Base-by-base conservation (phyloP, 2,888 invertebrate genomes). In the Eudasyphora cyanicolor region DNA sequence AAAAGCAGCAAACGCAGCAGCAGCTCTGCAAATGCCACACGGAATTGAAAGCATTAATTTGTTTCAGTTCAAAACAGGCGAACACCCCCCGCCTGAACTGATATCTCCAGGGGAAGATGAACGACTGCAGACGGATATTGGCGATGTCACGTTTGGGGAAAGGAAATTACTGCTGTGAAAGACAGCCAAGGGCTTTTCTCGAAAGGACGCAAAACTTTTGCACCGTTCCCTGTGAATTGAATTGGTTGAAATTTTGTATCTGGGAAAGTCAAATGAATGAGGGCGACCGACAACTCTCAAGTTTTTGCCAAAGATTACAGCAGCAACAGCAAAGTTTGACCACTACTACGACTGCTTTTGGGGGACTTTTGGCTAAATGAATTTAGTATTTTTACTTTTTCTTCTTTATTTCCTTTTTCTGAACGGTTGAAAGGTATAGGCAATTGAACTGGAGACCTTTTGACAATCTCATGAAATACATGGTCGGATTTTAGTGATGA, bases 61-160 rank as follows among this genome's bases (percentile, higher is more conserved):
- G 10, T 35, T n/a, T 45, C 45, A 51, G n/a, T 5, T 6, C 51
- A 51, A 51, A 2, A 19, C 17, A 51, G 21, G 7, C 3, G 45
- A 32, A 14, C 45, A 19, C 51, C 51, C 51, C 19, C 51, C 51
- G 21, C 21, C 45, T 6, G n/a, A 45, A 5, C 45, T 45, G 45
- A 51, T 21, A 14, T 24, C 27, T 27, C 27, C 14, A 24, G 57
- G 57, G 57, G 1, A 24, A 57, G 14, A 45, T 5, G n/a, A n/a
- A n/a, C n/a, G 24, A 57, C 27, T 21, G 27, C 57, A 76, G 79
- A 74, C 75, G 62, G 70, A 49, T 78, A 70, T 71, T 78, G 82
- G 70, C 78, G 70, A 78, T 78, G 78, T 42, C 76, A 76, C 67
- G 79, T 57, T 45, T 76, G 49, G 76, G 82, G 71, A 71, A 67